These are phyloP conservation scores for Triplophysa bombifrons DNA, from an alignment of 2,797 vertebrate species.

Conservation along the genomic window DNA sequence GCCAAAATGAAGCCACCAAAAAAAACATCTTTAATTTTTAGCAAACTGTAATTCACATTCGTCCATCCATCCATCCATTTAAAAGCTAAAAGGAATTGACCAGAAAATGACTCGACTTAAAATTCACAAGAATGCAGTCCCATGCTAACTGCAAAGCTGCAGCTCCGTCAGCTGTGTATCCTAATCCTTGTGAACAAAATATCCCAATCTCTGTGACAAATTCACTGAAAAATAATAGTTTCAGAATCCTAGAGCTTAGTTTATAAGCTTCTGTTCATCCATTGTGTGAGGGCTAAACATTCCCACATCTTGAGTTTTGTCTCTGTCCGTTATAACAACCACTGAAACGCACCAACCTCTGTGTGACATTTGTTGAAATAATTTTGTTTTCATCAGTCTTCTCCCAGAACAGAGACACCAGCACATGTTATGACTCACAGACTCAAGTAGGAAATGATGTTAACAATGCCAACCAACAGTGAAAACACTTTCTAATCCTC, in stretches of 20 bases:
- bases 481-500: constrained; percentile 37
- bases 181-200: constrained; percentile 38
- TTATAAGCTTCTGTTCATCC: constrained; percentile 30
- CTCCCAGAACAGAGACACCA: constrained; percentile 5
- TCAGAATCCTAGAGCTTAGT: constrained; percentile 28
- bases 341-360: constrained; percentile 4
- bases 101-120: background rate
- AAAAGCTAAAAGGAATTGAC: background rate
- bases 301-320: constrained; percentile 22
- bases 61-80: background rate
- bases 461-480: constrained; percentile 27
- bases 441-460: constrained; percentile 23
- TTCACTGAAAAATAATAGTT: constrained; percentile 29
- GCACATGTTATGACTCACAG: constrained; percentile 22
- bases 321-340: constrained; percentile 2
- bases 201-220: constrained; percentile 37
- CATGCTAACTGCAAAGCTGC: background rate
- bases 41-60: background rate
- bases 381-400: constrained; percentile 6
- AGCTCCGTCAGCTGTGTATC: background rate
- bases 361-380: background rate
- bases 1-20: background rate
- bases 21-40: background rate
- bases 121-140: background rate
- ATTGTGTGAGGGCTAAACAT: constrained; percentile 24